A percentile compares a stretch with the other conserved stretches of the same genome.
phyloP scores from a whole-genome alignment of 2,797 vertebrate genomes.

The Enteromius unitaeniatus region DNA sequence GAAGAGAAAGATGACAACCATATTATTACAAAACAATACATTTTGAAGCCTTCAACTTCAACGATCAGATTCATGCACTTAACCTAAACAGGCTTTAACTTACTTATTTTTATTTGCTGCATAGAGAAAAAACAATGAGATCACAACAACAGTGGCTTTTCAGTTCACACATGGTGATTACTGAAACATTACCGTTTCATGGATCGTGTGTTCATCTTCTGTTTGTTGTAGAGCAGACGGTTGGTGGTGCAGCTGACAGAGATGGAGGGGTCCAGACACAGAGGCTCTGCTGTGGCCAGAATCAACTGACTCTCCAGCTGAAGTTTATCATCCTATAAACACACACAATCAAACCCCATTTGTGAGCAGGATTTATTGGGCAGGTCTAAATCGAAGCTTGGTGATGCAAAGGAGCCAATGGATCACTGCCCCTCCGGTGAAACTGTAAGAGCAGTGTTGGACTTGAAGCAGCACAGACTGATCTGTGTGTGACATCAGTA shows the following conservation, averaged over 20 bases:
- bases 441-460: too few relatives aligned
- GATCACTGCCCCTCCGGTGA: too few relatives aligned
- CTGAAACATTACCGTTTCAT: conserved; percentile 88
- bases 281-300: conserved; percentile 94
- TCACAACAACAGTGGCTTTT: not conserved
- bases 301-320: conserved; percentile 97
- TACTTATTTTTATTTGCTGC: not conserved
- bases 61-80: not conserved
- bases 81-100: not conserved
- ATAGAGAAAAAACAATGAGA: not conserved
- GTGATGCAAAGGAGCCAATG: too few relatives aligned
- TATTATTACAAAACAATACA: not conserved
- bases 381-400: too few relatives aligned
- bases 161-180: not conserved
- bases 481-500: too few relatives aligned
- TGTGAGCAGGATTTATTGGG: too few relatives aligned
- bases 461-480: too few relatives aligned
- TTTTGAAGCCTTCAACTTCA: not conserved
- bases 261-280: conserved; percentile 97
- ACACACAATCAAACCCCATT: conserved; percentile 26
- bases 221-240: conserved; percentile 95
- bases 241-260: conserved; percentile 95
- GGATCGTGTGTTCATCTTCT: conserved; percentile 96
- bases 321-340: conserved; percentile 93
- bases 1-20: not conserved